These are phyloP conservation scores for Naja naja DNA, from an alignment of 2,113 vertebrate species.

Conservation along the genomic window DNA sequence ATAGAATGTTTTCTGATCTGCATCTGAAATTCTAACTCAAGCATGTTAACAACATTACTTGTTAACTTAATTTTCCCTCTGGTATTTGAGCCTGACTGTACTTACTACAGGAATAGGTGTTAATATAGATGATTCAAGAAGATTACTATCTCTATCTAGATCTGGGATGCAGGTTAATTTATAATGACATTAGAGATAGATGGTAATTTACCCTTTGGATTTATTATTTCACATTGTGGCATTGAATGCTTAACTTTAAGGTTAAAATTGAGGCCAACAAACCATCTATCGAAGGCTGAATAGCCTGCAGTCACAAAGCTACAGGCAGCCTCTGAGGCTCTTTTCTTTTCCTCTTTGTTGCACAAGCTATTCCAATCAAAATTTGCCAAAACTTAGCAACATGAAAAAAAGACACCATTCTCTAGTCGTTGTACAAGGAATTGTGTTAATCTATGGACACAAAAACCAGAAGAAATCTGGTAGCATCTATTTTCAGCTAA, in stretches of 20 bases:
- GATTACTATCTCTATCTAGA: background rate
- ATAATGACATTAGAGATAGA: background rate
- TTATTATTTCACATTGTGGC: background rate
- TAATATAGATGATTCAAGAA: background rate
- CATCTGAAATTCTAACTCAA: background rate
- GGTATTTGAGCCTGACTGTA: background rate
- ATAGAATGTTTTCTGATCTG: background rate
- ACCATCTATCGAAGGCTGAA: background rate
- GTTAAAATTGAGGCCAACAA: background rate
- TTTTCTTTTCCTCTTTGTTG: background rate
- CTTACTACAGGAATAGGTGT: background rate
- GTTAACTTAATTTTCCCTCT: background rate
- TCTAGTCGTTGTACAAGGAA: background rate
- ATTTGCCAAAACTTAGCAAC: background rate
- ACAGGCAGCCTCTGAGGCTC: background rate
- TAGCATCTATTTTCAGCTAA: background rate
- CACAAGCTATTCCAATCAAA: background rate
- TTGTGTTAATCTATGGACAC: background rate
- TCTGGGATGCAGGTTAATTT: background rate
- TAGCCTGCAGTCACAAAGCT: background rate
- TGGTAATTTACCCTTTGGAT: background rate
- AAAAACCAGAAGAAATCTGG: background rate
- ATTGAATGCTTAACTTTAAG: background rate
- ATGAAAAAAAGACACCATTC: background rate
- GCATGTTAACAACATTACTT: background rate